Evolutionary conservation across 2,888 invertebrate genomes (phyloP).

Genomic region (Smittia aterrima): DNA sequence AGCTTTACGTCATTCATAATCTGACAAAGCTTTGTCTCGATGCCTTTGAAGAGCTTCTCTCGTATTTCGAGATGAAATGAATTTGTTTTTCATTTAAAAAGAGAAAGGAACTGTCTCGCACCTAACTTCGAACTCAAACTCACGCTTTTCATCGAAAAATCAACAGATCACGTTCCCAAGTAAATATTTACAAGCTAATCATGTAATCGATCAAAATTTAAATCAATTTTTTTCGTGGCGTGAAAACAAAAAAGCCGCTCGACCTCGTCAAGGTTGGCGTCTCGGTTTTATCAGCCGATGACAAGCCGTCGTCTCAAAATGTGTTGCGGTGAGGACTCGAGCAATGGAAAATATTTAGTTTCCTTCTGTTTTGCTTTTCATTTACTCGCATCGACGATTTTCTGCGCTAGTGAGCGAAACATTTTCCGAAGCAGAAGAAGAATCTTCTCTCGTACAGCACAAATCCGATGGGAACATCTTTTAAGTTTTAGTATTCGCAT

Average conservation of each 20-base stretch:
- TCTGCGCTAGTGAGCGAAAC: too few species aligned
- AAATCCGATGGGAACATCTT: background rate
- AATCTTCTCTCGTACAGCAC: background rate
- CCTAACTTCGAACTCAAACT: background rate
- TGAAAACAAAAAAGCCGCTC: background rate
- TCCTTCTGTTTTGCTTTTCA: background rate
- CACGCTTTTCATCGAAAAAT: background rate
- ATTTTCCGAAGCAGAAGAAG: background rate
- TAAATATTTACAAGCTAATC: conserved; percentile 5
- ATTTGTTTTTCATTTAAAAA: background rate
- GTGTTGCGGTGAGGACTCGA: background rate
- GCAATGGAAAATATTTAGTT: background rate
- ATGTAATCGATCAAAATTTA: conserved; percentile 15
- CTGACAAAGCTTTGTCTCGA: too few species aligned
- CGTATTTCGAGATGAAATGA: too few species aligned
- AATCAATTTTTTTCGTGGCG: background rate
- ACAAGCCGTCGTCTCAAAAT: background rate
- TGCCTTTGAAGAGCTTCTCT: too few species aligned
- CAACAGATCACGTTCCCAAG: background rate
- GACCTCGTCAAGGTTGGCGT: background rate
- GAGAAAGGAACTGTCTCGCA: too few species aligned
- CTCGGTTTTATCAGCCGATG: background rate
- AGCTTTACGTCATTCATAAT: too few species aligned
- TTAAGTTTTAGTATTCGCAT: background rate
- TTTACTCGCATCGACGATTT: too few species aligned